Percentiles rank a stretch among this genome's conserved stretches.
Evolutionary conservation across 1,140 invertebrate species (phyloP).

Genomic region (Hydropsyche tenuis): DNA sequence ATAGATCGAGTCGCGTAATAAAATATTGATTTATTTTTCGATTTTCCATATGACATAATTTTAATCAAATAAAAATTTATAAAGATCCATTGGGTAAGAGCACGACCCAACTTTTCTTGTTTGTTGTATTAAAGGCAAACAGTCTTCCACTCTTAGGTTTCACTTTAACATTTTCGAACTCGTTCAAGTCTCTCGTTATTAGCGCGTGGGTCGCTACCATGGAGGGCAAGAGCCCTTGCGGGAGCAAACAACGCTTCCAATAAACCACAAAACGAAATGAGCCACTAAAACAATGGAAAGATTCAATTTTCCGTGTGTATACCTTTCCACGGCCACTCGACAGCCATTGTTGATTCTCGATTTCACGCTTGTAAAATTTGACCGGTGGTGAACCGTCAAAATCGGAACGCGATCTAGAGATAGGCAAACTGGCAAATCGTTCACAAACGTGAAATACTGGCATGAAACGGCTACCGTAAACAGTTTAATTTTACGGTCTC

Average conservation of each 20-base stretch:
- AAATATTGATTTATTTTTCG: too few species aligned
- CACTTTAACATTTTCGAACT: not conserved
- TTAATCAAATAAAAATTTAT: not conserved
- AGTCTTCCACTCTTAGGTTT: not conserved
- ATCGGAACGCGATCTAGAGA: not conserved
- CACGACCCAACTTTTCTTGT: not conserved
- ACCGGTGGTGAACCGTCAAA: not conserved
- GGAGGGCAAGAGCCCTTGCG: conserved; percentile 4
- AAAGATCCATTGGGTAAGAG: not conserved
- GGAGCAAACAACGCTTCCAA: not conserved
- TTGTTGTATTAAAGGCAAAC: conserved; percentile 11
- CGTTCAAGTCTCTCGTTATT: conserved; percentile 26
- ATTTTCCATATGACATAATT: too few species aligned
- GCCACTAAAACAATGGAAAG: not conserved
- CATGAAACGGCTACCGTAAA: conserved; percentile 7
- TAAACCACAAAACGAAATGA: not conserved
- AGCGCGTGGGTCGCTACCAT: conserved; percentile 8
- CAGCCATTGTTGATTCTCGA: not conserved
- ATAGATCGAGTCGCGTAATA: too few species aligned
- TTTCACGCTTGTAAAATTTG: too few species aligned
- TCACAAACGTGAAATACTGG: not conserved
- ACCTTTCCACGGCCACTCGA: too few species aligned
- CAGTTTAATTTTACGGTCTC: conserved; percentile 13
- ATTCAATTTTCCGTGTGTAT: not conserved
- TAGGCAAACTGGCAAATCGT: not conserved